Evolutionary conservation across 2,797 vertebrate species (phyloP).

Genomic region (Syndactyla subalaris): DNA sequence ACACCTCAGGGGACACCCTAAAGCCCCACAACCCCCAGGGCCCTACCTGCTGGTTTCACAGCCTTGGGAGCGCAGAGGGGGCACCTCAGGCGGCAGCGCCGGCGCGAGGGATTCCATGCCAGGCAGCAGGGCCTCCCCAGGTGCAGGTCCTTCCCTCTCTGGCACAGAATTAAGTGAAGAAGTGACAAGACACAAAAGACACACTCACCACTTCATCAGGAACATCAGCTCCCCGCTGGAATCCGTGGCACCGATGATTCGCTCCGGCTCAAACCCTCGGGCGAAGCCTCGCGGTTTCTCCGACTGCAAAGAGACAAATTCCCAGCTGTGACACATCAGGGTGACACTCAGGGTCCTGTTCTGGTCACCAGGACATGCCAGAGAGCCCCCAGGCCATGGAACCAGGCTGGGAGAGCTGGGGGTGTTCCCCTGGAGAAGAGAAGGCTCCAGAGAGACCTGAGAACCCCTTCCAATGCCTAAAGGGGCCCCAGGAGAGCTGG

Average conservation of each 20-base stretch:
- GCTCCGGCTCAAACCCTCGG: constrained; percentile 92
- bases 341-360: background rate
- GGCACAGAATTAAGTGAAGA: constrained; percentile 55
- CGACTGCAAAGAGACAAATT: constrained; percentile 79
- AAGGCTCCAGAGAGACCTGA: background rate
- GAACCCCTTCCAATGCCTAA: background rate
- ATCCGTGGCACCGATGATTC: constrained; percentile 97
- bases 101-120: constrained; percentile 61
- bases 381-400: background rate
- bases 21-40: constrained; percentile 50
- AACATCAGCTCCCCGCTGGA: constrained; percentile 99
- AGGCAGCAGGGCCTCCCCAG: constrained; percentile 63
- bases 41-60: constrained; percentile 70
- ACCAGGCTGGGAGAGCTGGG: background rate
- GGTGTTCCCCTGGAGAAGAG: background rate
- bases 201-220: constrained; percentile 97
- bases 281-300: constrained; percentile 96
- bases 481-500: background rate
- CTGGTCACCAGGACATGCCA: background rate
- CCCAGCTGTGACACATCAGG: background rate
- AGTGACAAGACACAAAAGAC: constrained; percentile 22
- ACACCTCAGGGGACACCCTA: background rate
- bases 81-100: constrained; percentile 65
- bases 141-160: constrained; percentile 67
- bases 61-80: constrained; percentile 57